Evolutionary conservation across 2,797 vertebrate species (phyloP), one percentile per base, ranked within the genome.

Genomic region (Mormyrops attenuatus): DNA sequence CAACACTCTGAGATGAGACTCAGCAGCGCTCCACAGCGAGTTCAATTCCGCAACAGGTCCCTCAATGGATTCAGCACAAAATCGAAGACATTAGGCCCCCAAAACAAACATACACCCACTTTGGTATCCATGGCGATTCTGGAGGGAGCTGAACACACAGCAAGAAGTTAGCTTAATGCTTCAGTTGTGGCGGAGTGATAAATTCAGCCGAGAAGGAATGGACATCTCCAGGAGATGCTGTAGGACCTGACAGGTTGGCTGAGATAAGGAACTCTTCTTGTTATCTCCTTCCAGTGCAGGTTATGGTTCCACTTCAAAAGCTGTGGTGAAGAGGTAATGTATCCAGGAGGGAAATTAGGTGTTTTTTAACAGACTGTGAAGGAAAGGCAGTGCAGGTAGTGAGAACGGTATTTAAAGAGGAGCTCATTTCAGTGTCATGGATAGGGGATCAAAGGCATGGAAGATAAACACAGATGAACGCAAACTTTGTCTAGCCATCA

Each of bases 281-380:
- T 91, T 90, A 91, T 91, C 84, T 22, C 63, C 60, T 88, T 86
- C 89, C 88, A 89, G 73, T 50, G 26, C 55, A 41, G 85, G 89
- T 89, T 17, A 86, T 52, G 38, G 88, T 87, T 90, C 89, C 88
- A 89, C 91, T 90, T 91, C 89, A 91, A 52, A 89, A 69, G 53
- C 5, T 2, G 47, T 53, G 89, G 85, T 6, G 80, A 89, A 85
- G 80, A 38, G 82, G 88, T 30, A 20, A 30, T 9, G 34, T 50
- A 8, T 77, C 57, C 73, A 88, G 80, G 44, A 63, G 85, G 44
- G 53, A 88, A 89, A 87, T 80, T 50, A 55, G 3, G 22, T 52
- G 49, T 52, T 87, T 66, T 89, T 77, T 55, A 80, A 87, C 73
- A 66, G 85, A 89, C 85, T n/a, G 20, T 13, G 73, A 53, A 41